These are phyloP conservation scores for Rhombomys opimus DNA, from an alignment of 2,113 vertebrate genomes.

Conservation along the genomic window DNA sequence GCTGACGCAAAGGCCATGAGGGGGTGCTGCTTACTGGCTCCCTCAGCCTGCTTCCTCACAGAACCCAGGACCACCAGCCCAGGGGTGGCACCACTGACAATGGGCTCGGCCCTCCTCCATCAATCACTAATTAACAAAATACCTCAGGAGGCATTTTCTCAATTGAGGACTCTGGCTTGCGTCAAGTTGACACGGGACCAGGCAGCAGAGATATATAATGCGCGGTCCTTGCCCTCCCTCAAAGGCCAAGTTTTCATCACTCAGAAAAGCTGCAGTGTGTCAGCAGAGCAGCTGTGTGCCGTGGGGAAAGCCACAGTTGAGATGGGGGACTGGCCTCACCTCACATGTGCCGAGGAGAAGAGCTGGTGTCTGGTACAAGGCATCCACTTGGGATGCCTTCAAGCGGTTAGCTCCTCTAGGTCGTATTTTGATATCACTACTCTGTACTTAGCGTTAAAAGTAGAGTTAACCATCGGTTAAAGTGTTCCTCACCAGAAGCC, in stretches of 20 bases:
- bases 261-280: constrained; percentile 5
- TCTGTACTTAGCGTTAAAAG: constrained; percentile 54
- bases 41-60: not conserved
- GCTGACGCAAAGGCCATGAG: not conserved
- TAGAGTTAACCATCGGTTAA: constrained; percentile 41
- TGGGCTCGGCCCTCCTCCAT: not conserved
- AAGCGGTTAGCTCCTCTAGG: constrained; percentile 40
- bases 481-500: constrained; percentile 33
- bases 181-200: not conserved
- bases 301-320: not conserved
- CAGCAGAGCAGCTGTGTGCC: not conserved
- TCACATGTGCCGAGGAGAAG: not conserved
- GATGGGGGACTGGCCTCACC: not conserved
- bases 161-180: not conserved
- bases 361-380: not conserved
- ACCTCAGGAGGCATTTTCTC: not conserved
- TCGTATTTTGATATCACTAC: constrained; percentile 34
- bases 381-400: not conserved
- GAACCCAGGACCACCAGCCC: not conserved
- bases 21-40: not conserved
- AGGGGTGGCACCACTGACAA: not conserved
- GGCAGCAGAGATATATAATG: not conserved
- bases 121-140: not conserved
- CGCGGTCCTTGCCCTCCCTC: not conserved
- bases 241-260: not conserved